These are phyloP conservation scores for Lycorma delicatula DNA, from an alignment of 1,140 invertebrate species.

Conservation along the genomic window DNA sequence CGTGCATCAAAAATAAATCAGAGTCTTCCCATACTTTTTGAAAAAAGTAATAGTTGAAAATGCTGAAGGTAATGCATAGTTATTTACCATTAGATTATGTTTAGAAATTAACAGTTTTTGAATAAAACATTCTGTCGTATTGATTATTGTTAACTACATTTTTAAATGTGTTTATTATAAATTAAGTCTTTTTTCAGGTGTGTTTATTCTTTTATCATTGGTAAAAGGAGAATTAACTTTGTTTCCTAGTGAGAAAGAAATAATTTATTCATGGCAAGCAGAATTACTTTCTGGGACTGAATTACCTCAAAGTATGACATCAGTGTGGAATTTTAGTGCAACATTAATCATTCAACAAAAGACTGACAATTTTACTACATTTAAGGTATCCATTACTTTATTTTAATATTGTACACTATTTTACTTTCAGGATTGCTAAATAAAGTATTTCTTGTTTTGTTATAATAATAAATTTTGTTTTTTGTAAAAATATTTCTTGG, in stretches of 20 bases:
- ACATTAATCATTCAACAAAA: slow-evolving; percentile 12
- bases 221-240: background rate
- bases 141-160: background rate
- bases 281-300: slow-evolving; percentile 10
- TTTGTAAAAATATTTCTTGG: no score
- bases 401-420: background rate
- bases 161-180: background rate
- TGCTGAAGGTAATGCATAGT: no score
- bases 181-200: background rate
- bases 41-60: no score
- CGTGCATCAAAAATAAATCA: no score
- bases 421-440: background rate
- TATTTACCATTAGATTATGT: no score
- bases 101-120: no score
- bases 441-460: background rate
- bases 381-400: slow-evolving; percentile 10
- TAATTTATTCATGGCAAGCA: slow-evolving; percentile 15
- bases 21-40: no score
- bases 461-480: no score
- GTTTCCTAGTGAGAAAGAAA: slow-evolving; percentile 18
- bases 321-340: slow-evolving; percentile 6
- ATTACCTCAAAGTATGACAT: slow-evolving; percentile 8
- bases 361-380: background rate
- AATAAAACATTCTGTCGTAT: background rate
- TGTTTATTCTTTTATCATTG: background rate